These are phyloP conservation scores for Clostera curtula DNA, from an alignment of 2,888 invertebrate genomes.

Conservation along the genomic window DNA sequence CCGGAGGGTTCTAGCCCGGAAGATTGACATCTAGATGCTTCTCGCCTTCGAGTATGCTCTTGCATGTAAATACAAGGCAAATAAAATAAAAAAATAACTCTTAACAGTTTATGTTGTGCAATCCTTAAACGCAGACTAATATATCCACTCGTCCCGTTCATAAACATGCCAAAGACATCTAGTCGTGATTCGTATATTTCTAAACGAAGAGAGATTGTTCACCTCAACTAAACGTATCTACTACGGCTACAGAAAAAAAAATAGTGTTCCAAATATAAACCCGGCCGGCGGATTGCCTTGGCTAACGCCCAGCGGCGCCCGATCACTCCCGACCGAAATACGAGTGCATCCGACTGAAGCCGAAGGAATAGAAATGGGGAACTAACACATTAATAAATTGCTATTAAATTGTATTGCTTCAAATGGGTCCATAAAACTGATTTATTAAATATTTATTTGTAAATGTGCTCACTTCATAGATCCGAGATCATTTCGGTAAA, in stretches of 20 bases:
- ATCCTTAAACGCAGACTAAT: too few relatives aligned
- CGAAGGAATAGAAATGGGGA: constrained; percentile 27
- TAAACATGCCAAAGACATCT: constrained; percentile 3
- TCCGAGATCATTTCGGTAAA: too few relatives aligned
- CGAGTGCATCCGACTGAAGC: constrained; percentile 43
- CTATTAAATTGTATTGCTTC: constrained; percentile 1
- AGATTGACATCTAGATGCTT: too few relatives aligned
- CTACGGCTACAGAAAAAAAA: constrained; percentile 53
- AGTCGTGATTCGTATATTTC: constrained; percentile 16
- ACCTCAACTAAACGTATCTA: constrained; percentile 58
- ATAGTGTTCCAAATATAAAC: constrained; percentile 69
- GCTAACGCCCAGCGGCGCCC: constrained; percentile 59
- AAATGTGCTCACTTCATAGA: too few relatives aligned
- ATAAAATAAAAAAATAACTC: too few relatives aligned
- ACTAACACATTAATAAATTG: constrained; percentile 12
- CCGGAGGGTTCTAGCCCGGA: too few relatives aligned
- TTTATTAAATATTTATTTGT: too few relatives aligned
- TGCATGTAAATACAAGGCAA: too few relatives aligned
- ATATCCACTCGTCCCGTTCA: too few relatives aligned
- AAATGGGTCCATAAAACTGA: neutral
- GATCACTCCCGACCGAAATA: constrained; percentile 41
- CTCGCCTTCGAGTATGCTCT: too few relatives aligned
- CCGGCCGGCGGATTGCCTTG: constrained; percentile 61
- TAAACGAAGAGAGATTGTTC: constrained; percentile 62
- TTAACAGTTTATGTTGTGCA: too few relatives aligned